A percentile compares a stretch with the other conserved stretches of the same genome.
phyloP scores from a whole-genome alignment of 1,140 invertebrate genomes.

The Sminthurinus signatus region DNA sequence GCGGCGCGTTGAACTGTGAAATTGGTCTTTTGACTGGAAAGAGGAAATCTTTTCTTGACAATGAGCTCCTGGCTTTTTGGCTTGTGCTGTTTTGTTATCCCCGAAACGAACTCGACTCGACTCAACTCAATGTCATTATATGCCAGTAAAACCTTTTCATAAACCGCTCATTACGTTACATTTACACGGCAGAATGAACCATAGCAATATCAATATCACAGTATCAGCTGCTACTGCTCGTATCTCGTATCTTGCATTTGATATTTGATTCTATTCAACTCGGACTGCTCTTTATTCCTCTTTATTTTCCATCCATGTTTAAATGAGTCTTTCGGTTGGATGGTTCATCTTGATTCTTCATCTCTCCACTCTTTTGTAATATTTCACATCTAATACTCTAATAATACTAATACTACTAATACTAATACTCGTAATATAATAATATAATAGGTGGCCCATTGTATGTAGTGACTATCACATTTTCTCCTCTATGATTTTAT shows the following conservation, averaged over 20 bases:
- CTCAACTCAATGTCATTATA: slow-evolving; percentile 22
- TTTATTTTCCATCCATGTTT: too few species aligned
- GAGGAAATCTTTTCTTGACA: slow-evolving; percentile 14
- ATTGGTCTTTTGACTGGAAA: slow-evolving; percentile 25
- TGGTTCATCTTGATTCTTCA: background rate
- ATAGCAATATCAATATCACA: too few species aligned
- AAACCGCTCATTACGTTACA: slow-evolving; percentile 17
- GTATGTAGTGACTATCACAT: too few species aligned
- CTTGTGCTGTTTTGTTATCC: slow-evolving; percentile 23
- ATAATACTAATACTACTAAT: too few species aligned
- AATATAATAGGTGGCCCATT: too few species aligned
- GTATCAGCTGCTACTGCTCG: background rate
- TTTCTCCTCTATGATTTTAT: slow-evolving; percentile 3
- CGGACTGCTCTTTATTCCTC: too few species aligned
- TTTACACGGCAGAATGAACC: too few species aligned
- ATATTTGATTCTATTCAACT: too few species aligned
- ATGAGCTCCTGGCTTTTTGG: slow-evolving; percentile 10
- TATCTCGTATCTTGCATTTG: too few species aligned
- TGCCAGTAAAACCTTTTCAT: slow-evolving; percentile 22
- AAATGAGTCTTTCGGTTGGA: too few species aligned
- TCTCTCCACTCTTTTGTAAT: background rate
- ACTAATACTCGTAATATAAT: too few species aligned
- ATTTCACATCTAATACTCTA: slow-evolving; percentile 7
- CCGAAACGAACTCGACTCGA: too few species aligned
- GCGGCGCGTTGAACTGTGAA: slow-evolving; percentile 23